Conservation (phyloP, 1,140 invertebrate species). For the Listronotus oregonensis region DNA sequence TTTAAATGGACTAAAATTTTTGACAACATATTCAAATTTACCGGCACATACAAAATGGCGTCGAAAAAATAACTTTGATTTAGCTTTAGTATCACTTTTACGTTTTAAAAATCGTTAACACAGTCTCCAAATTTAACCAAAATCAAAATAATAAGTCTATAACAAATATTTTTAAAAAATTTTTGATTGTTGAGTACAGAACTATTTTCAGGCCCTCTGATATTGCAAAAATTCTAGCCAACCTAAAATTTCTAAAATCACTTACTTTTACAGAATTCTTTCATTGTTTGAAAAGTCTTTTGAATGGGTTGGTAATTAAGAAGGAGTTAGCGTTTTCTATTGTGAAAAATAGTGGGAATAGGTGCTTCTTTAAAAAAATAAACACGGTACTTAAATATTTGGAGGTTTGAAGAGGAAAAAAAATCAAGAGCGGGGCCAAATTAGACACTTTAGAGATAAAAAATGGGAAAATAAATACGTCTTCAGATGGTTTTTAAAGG, state of each 20-base stretch:
- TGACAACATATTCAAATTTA: constrained; percentile 50
- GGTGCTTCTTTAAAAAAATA: no score
- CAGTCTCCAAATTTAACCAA: constrained; percentile 20
- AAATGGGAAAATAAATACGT: no score
- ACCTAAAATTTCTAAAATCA: constrained; percentile 18
- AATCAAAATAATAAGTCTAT: constrained; percentile 17
- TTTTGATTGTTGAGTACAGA: constrained; percentile 53
- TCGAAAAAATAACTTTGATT: constrained; percentile 50
- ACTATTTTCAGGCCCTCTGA: constrained; percentile 53
- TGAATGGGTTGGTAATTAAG: no score
- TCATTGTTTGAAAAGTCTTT: no score
- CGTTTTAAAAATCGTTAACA: constrained; percentile 19
- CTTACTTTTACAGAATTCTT: neutral
- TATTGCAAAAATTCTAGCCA: constrained; percentile 49
- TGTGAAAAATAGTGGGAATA: no score
- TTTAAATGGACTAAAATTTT: constrained; percentile 39
- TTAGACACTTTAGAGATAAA: no score
- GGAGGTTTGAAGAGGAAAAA: no score
- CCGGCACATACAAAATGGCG: constrained; percentile 56
- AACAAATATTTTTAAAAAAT: constrained; percentile 44
- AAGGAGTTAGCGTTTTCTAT: no score
- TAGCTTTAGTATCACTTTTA: constrained; percentile 44
- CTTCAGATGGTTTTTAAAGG: no score
- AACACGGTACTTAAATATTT: no score
- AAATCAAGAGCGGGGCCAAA: no score